Evolutionary conservation across 2,888 invertebrate species (phyloP).

Genomic region (Blastobasis adustella): DNA sequence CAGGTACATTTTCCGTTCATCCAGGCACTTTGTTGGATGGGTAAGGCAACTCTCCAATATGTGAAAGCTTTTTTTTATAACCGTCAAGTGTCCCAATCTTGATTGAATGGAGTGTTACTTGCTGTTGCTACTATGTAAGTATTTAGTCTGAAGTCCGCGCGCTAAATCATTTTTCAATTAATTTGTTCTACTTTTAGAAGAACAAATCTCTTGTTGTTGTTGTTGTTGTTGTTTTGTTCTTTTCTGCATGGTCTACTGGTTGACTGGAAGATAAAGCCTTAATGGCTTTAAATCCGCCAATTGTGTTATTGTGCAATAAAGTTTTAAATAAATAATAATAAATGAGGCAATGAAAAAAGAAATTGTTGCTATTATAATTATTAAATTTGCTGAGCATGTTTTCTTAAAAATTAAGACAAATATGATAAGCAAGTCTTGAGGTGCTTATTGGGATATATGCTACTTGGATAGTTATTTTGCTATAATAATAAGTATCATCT

Average conservation of each 20-base stretch:
- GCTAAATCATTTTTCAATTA: neutral
- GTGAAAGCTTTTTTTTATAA: slow-evolving; percentile 3
- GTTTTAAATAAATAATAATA: too few species aligned
- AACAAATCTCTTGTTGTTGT: too few species aligned
- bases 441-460: neutral
- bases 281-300: too few species aligned
- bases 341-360: slow-evolving; percentile 1
- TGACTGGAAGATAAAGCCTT: too few species aligned
- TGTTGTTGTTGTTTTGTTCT: too few species aligned
- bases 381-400: neutral
- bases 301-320: too few species aligned
- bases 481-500: neutral
- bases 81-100: slow-evolving; percentile 3
- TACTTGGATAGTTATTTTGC: neutral
- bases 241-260: too few species aligned
- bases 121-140: slow-evolving; percentile 1
- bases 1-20: slow-evolving; percentile 1
- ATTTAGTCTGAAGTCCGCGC: slow-evolving; percentile 2
- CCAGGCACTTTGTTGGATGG: neutral
- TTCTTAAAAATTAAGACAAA: neutral
- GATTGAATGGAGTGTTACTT: neutral
- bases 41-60: slow-evolving; percentile 3
- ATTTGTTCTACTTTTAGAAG: slow-evolving; percentile 1
- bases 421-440: neutral
- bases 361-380: neutral